Evolutionary conservation across 23 tunicate species (phyloP).

Genomic region (Botrylloides violaceus): DNA sequence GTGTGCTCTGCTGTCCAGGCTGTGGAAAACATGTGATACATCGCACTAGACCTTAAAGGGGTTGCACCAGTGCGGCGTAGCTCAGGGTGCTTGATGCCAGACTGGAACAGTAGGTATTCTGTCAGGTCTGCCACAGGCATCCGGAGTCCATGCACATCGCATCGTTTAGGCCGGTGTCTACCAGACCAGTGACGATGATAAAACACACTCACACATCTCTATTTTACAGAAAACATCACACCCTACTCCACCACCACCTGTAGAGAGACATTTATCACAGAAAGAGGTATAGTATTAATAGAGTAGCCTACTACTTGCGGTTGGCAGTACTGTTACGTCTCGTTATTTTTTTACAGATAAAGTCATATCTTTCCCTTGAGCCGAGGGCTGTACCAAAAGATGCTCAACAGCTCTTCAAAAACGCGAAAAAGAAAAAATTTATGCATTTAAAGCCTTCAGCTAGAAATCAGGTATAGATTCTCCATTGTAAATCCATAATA

Average conservation of each 20-base stretch:
- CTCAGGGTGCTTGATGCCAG: too few species aligned
- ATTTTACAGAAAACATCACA: background rate
- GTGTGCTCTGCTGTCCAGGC: too few species aligned
- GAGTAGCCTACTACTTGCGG: too few species aligned
- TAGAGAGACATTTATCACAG: slow-evolving; percentile 5
- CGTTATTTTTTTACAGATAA: slow-evolving; percentile 1
- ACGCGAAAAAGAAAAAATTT: slow-evolving; percentile 5
- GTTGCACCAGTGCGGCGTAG: too few species aligned
- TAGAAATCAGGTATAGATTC: slow-evolving; percentile 10
- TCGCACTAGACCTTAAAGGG: too few species aligned
- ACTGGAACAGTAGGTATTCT: too few species aligned
- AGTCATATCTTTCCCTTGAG: slow-evolving; percentile 12
- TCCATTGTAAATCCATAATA: too few species aligned
- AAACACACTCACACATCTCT: background rate
- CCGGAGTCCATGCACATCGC: too few species aligned
- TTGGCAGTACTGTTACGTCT: background rate
- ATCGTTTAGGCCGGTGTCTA: too few species aligned
- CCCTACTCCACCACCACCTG: background rate
- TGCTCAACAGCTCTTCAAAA: slow-evolving; percentile 4
- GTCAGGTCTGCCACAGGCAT: too few species aligned
- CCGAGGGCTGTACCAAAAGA: slow-evolving; percentile 22
- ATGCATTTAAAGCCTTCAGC: slow-evolving; percentile 6
- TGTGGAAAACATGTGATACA: too few species aligned
- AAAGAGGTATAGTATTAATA: slow-evolving; percentile 1
- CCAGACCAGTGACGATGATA: too few species aligned